Conservation (phyloP, 2,888 invertebrate species). For the Elaeidobius kamerunicus region DNA sequence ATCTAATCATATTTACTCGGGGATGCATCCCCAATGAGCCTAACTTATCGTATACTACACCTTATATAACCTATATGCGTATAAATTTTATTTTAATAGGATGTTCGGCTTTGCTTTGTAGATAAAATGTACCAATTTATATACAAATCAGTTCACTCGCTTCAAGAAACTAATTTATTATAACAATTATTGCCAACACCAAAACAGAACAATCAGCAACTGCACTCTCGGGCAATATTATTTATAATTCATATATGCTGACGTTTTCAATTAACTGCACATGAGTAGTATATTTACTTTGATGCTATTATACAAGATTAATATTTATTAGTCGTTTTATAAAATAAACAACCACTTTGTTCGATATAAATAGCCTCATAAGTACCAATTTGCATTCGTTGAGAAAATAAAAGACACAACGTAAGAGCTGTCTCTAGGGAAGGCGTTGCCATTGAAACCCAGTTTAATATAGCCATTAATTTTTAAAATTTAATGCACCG, state of each 20-base stretch:
- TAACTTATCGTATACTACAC: too few species aligned
- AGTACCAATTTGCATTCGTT: slow-evolving; percentile 27
- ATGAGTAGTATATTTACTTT: slow-evolving; percentile 27
- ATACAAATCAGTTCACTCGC: too few species aligned
- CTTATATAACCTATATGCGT: too few species aligned
- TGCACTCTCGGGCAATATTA: slow-evolving; percentile 3
- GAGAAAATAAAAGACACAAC: slow-evolving; percentile 23
- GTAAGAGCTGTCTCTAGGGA: slow-evolving; percentile 20
- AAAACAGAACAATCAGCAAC: slow-evolving; percentile 4
- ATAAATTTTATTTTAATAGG: too few species aligned
- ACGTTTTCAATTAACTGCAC: slow-evolving; percentile 27
- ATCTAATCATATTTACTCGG: too few species aligned
- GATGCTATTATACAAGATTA: slow-evolving; percentile 22
- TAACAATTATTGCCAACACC: background rate
- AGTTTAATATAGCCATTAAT: slow-evolving; percentile 49
- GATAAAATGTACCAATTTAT: too few species aligned
- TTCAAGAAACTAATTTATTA: too few species aligned
- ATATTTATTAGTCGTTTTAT: slow-evolving; percentile 24
- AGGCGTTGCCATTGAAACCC: slow-evolving; percentile 40
- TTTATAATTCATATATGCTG: slow-evolving; percentile 14
- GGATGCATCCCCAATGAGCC: too few species aligned
- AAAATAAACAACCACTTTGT: slow-evolving; percentile 31
- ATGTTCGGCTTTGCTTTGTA: too few species aligned
- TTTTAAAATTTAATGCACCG: slow-evolving; percentile 48
- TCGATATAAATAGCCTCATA: slow-evolving; percentile 27